Percentiles rank a stretch among this genome's conserved stretches.
These are phyloP conservation scores for Scaptomyza hsui DNA, from an alignment of 1,140 invertebrate genomes.

Conservation along the genomic window DNA sequence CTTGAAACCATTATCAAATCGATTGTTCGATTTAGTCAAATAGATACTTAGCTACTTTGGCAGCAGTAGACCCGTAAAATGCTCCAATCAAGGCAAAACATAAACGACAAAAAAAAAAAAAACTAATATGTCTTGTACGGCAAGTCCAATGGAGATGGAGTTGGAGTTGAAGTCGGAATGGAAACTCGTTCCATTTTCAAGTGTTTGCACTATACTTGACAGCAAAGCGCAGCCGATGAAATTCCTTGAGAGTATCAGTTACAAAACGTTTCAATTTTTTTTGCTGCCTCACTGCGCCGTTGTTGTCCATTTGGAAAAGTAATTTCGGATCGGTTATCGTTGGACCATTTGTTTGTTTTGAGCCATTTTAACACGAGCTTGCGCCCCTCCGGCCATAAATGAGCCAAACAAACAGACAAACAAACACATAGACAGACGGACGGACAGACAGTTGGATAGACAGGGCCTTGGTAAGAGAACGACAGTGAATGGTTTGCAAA, in stretches of 20 bases:
- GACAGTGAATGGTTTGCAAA: slow-evolving; percentile 10
- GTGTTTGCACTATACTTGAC: slow-evolving; percentile 51
- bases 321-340: slow-evolving; percentile 66
- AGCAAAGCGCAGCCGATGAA: slow-evolving; percentile 51
- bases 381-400: slow-evolving; percentile 50
- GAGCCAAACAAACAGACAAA: slow-evolving; percentile 28
- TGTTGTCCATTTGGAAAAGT: slow-evolving; percentile 49
- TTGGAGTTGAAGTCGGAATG: not conserved
- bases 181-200: slow-evolving; percentile 50
- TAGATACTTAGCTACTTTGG: slow-evolving; percentile 18
- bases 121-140: slow-evolving; percentile 25
- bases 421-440: slow-evolving; percentile 2
- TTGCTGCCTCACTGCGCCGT: slow-evolving; percentile 62
- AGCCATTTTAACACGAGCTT: slow-evolving; percentile 71
- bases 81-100: slow-evolving; percentile 39
- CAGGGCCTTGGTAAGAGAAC: not conserved
- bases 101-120: slow-evolving; percentile 26
- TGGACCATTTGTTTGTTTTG: slow-evolving; percentile 69
- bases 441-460: not conserved
- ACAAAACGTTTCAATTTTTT: slow-evolving; percentile 76
- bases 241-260: slow-evolving; percentile 68
- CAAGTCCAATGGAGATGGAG: not conserved
- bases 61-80: slow-evolving; percentile 23
- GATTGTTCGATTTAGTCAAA: slow-evolving; percentile 14
- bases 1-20: slow-evolving; percentile 19